Conservation (phyloP, 2,888 invertebrate genomes). For the Ennomos erosarius region DNA sequence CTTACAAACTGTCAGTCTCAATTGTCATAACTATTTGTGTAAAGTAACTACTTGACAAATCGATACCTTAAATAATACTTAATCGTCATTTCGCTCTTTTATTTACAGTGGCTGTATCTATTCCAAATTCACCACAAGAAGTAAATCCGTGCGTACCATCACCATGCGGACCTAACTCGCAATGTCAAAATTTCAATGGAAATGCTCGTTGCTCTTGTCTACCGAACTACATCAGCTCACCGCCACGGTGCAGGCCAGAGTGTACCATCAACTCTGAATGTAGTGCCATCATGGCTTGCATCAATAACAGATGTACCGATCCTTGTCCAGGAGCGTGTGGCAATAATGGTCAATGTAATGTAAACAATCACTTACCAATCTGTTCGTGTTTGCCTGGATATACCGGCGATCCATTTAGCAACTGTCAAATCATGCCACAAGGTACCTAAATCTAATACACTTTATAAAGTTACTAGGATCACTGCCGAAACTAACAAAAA, state of each 20-base stretch:
- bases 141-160: slow-evolving; percentile 89
- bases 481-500: slow-evolving; percentile 1
- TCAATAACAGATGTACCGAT: slow-evolving; percentile 89
- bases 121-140: slow-evolving; percentile 51
- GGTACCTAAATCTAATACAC: slow-evolving; percentile 47
- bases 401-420: slow-evolving; percentile 90
- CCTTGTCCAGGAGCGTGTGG: slow-evolving; percentile 93
- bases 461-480: background rate
- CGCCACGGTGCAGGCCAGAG: slow-evolving; percentile 91
- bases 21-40: too few species aligned
- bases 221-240: slow-evolving; percentile 89
- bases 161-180: slow-evolving; percentile 92
- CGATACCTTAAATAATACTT: too few species aligned
- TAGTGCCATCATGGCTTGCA: slow-evolving; percentile 87
- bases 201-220: slow-evolving; percentile 90
- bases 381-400: slow-evolving; percentile 89
- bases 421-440: slow-evolving; percentile 64
- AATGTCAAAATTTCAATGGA: slow-evolving; percentile 88
- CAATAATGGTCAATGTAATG: slow-evolving; percentile 89
- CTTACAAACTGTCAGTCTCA: too few species aligned
- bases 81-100: background rate
- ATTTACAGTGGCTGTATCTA: slow-evolving; percentile 60
- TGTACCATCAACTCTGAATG: slow-evolving; percentile 90
- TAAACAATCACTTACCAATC: slow-evolving; percentile 88
- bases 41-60: too few species aligned